phyloP scores from a whole-genome alignment of 2,797 vertebrate species.

The Notolabrus celidotus region DNA sequence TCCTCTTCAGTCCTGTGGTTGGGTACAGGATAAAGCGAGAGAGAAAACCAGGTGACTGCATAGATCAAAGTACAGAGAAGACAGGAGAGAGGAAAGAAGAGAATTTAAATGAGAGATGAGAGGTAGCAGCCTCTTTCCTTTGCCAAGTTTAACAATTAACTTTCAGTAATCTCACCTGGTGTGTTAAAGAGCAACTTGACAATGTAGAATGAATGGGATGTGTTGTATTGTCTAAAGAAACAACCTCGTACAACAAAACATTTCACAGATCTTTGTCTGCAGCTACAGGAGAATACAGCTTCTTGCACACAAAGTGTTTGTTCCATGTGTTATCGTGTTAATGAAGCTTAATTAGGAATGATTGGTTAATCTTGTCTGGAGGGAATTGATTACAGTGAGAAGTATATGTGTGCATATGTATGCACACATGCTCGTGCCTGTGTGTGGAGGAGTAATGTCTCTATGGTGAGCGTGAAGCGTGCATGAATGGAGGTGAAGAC shows the following conservation, averaged over 20 bases:
- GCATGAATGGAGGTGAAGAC: constrained; percentile 22
- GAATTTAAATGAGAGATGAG: constrained; percentile 61
- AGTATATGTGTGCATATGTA: not conserved
- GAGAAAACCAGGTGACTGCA: constrained; percentile 50
- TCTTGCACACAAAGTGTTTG: constrained; percentile 17
- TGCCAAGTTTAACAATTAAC: constrained; percentile 33
- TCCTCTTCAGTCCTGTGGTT: constrained; percentile 55
- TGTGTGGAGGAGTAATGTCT: constrained; percentile 24
- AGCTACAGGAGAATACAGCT: constrained; percentile 33
- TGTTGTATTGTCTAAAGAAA: constrained; percentile 53
- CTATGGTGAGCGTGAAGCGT: constrained; percentile 16
- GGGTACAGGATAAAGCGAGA: constrained; percentile 28
- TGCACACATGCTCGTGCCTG: not conserved
- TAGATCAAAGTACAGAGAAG: constrained; percentile 62
- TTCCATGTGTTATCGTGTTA: constrained; percentile 60
- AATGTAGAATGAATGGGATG: constrained; percentile 29
- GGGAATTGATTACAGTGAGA: constrained; percentile 40
- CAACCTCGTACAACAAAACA: constrained; percentile 45
- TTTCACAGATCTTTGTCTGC: constrained; percentile 32
- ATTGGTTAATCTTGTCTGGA: constrained; percentile 52
- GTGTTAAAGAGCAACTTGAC: constrained; percentile 33
- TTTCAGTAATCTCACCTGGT: constrained; percentile 34
- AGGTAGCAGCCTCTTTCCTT: constrained; percentile 6
- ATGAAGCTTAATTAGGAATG: constrained; percentile 64
- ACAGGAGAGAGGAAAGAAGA: constrained; percentile 13